A percentile compares a stretch with the other conserved stretches of the same genome.
Evolutionary conservation across 1,140 invertebrate genomes (phyloP).

Genomic region (Drosophila auraria): DNA sequence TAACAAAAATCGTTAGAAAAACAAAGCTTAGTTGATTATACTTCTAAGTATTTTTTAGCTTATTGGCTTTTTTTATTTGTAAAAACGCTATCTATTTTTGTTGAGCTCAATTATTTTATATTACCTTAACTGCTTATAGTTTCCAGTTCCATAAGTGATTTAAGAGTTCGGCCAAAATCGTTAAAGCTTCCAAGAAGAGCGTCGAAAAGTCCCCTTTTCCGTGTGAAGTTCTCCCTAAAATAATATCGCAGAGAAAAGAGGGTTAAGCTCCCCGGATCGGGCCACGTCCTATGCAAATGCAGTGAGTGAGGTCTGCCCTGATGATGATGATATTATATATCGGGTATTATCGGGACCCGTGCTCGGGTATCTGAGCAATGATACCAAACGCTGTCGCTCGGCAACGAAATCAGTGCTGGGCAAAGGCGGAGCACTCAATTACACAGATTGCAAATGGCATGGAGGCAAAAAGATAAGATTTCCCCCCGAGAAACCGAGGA

Average conservation of each 20-base stretch:
- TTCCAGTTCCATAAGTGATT: not conserved
- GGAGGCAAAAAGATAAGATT: conserved; percentile 71
- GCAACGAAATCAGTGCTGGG: conserved; percentile 50
- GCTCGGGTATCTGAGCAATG: conserved; percentile 1
- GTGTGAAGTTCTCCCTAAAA: not conserved
- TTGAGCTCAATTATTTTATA: not conserved
- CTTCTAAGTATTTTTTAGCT: not conserved
- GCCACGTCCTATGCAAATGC: conserved; percentile 51
- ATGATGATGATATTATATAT: conserved; percentile 18
- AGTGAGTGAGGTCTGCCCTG: not conserved
- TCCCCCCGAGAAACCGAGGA: conserved; percentile 12
- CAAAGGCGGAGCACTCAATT: conserved; percentile 64
- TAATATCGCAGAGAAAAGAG: not conserved
- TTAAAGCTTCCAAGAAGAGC: conserved; percentile 9
- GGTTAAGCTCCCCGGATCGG: not conserved
- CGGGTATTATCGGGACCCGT: conserved; percentile 4
- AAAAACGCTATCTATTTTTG: not conserved
- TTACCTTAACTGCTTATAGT: not conserved
- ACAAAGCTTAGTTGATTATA: not conserved
- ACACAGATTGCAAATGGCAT: conserved; percentile 73
- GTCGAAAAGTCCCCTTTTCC: conserved; percentile 2
- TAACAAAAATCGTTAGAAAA: not conserved
- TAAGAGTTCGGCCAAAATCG: not conserved
- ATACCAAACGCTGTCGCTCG: conserved; percentile 2
- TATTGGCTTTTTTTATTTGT: not conserved